Conservation (phyloP, 2,888 invertebrate genomes). For the Lasioglossum marginatum region DNA sequence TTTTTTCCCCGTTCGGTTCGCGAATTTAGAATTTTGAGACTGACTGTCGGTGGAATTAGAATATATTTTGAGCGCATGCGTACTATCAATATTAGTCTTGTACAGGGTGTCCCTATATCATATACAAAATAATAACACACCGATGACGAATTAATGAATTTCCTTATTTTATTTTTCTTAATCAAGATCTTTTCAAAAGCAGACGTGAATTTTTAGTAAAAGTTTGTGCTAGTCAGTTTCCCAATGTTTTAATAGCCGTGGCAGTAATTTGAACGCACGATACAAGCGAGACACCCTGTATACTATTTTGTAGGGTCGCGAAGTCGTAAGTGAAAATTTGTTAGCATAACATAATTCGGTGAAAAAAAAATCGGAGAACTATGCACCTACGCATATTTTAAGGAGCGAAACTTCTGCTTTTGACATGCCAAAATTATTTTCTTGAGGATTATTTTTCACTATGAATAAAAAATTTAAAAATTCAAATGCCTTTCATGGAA, state of each 20-base stretch:
- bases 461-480: background rate
- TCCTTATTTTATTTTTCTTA: background rate
- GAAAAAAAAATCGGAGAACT: background rate
- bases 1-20: background rate
- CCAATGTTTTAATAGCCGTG: background rate
- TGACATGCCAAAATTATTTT: too few relatives aligned
- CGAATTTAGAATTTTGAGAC: background rate
- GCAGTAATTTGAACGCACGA: background rate
- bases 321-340: constrained; percentile 2
- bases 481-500: background rate
- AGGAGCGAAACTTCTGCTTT: background rate
- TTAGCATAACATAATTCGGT: background rate
- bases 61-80: constrained; percentile 4
- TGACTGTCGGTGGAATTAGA: constrained; percentile 6
- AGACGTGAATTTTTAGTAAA: background rate
- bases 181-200: background rate
- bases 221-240: background rate
- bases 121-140: background rate
- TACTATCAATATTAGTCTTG: background rate
- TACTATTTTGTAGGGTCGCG: background rate
- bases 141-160: background rate
- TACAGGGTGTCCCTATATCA: background rate
- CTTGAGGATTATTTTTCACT: background rate
- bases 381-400: background rate
- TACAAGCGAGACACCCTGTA: constrained; percentile 1